Conservation (phyloP, 2,888 invertebrate genomes). For the Spisula solida region DNA sequence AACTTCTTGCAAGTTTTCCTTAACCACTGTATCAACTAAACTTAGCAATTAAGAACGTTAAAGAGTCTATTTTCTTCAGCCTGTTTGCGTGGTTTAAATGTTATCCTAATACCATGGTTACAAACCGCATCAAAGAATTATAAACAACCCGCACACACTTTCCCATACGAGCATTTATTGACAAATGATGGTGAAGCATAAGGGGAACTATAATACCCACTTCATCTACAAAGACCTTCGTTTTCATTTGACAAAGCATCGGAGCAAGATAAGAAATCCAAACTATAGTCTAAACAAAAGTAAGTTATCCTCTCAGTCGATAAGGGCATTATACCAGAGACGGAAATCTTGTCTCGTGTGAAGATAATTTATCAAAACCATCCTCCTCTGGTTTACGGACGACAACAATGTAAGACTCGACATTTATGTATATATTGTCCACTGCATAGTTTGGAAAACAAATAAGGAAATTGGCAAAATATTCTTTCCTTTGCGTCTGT, state of each 20-base stretch:
- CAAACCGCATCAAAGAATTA: slow-evolving; percentile 67
- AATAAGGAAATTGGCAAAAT: too few species aligned
- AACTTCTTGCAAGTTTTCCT: slow-evolving; percentile 21
- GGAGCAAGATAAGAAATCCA: slow-evolving; percentile 63
- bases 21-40: slow-evolving; percentile 18
- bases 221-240: slow-evolving; percentile 46
- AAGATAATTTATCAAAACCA: slow-evolving; percentile 44
- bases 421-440: not conserved
- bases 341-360: slow-evolving; percentile 44
- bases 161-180: slow-evolving; percentile 52
- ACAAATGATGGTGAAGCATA: slow-evolving; percentile 51
- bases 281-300: slow-evolving; percentile 70
- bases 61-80: slow-evolving; percentile 18
- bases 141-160: slow-evolving; percentile 61
- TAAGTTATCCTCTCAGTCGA: slow-evolving; percentile 64
- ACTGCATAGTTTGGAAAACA: not conserved
- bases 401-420: not conserved
- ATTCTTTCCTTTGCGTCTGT: too few species aligned
- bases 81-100: slow-evolving; percentile 47
- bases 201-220: slow-evolving; percentile 38
- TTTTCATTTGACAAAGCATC: slow-evolving; percentile 56
- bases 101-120: slow-evolving; percentile 36
- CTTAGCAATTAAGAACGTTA: slow-evolving; percentile 16
- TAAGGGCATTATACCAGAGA: slow-evolving; percentile 68
- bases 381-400: not conserved